Conservation (phyloP, 2,113 vertebrate genomes). For the Gnathonemus longibarbis region DNA sequence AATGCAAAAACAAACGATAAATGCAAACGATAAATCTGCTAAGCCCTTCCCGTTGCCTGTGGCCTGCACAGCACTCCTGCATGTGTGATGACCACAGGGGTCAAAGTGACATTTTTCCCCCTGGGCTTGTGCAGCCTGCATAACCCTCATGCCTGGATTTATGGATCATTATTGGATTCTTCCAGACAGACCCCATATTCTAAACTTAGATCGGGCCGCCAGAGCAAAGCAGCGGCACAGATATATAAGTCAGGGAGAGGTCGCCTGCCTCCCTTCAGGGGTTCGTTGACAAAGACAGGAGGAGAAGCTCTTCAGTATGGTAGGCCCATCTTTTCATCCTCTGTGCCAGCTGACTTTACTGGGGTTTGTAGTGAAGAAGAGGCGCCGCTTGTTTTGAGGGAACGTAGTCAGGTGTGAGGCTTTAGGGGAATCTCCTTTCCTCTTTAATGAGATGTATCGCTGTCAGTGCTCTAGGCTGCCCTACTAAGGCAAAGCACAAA, state of each 20-base stretch:
- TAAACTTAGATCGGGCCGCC: constrained; percentile 46
- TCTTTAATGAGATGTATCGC: background rate
- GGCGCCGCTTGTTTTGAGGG: background rate
- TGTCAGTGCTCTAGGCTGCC: background rate
- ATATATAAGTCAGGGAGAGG: constrained; percentile 39
- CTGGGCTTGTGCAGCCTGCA: constrained; percentile 36
- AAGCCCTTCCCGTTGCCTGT: background rate
- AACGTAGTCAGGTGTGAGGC: background rate
- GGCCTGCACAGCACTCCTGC: background rate
- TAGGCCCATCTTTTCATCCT: constrained; percentile 26
- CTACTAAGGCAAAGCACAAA: background rate
- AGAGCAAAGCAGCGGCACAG: background rate
- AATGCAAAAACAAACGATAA: background rate
- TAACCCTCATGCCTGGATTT: constrained; percentile 37
- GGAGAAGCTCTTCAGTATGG: constrained; percentile 39
- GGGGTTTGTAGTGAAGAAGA: background rate
- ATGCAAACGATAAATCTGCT: background rate
- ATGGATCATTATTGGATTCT: constrained; percentile 16
- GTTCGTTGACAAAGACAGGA: constrained; percentile 13
- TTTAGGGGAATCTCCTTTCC: background rate
- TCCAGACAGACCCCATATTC: constrained; percentile 29
- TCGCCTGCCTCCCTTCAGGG: constrained; percentile 22
- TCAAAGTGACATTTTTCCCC: constrained; percentile 22
- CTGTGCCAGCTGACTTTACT: background rate
- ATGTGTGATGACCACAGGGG: background rate